Conservation (phyloP, 1,140 invertebrate genomes). For the Anoplophora glabripennis region DNA sequence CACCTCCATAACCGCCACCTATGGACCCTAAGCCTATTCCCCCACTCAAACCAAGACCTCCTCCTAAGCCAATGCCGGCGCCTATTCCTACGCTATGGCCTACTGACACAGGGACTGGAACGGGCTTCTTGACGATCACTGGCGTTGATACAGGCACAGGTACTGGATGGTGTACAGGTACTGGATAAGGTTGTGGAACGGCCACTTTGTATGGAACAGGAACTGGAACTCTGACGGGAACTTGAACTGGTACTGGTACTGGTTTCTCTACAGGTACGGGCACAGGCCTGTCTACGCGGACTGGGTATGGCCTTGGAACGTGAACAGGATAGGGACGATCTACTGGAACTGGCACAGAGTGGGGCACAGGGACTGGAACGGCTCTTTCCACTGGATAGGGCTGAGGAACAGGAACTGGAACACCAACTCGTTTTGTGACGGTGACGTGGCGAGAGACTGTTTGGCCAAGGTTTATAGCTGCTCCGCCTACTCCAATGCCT, state of each 20-base stretch:
- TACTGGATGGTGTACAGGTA: conserved; percentile 24
- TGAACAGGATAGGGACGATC: conserved; percentile 48
- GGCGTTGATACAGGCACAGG: conserved; percentile 22
- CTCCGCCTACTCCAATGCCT: conserved; percentile 14
- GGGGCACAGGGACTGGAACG: conserved; percentile 37
- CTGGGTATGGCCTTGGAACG: conserved; percentile 53
- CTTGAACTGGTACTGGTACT: conserved; percentile 33
- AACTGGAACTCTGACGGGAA: conserved; percentile 34
- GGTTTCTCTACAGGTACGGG: conserved; percentile 39
- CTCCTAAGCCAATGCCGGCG: too few relatives aligned
- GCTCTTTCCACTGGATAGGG: conserved; percentile 34
- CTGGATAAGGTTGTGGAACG: conserved; percentile 31
- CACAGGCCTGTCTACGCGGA: conserved; percentile 51
- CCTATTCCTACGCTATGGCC: too few relatives aligned
- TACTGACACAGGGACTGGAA: conserved; percentile 15
- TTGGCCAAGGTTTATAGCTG: conserved; percentile 28
- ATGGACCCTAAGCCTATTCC: too few relatives aligned
- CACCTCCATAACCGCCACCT: too few relatives aligned
- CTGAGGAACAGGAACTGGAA: conserved; percentile 34
- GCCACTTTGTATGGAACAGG: conserved; percentile 32
- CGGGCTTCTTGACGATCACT: conserved; percentile 24
- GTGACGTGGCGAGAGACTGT: conserved; percentile 31
- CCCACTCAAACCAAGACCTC: too few relatives aligned
- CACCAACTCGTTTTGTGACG: conserved; percentile 32
- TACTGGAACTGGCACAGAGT: conserved; percentile 40